Evolutionary conservation across 2,113 vertebrate genomes (phyloP).

Genomic region (Anas platyrhynchos): DNA sequence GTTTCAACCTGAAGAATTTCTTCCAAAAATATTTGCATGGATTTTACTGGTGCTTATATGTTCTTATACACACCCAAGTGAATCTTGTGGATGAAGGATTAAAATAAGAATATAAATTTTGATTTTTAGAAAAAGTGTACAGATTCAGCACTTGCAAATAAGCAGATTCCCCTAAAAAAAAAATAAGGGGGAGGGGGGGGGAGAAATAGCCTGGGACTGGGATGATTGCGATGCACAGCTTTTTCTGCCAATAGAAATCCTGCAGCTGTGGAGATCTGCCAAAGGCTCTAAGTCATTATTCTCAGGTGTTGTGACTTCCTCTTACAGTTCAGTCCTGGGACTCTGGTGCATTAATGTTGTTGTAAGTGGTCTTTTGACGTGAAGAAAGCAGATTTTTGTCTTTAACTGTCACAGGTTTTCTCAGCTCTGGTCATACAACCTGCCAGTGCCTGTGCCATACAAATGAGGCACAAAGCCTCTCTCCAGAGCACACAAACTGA

Average conservation of each 20-base stretch:
- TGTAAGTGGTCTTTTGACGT: not conserved
- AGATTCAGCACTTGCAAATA: not conserved
- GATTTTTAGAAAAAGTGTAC: not conserved
- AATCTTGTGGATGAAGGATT: not conserved
- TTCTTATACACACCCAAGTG: not conserved
- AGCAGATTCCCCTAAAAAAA: not conserved
- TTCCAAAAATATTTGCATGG: not conserved
- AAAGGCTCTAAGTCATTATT: not conserved
- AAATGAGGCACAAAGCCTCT: not conserved
- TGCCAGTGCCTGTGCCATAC: not conserved
- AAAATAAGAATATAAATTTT: not conserved
- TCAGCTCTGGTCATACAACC: not conserved
- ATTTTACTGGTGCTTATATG: not conserved
- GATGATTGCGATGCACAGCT: not conserved
- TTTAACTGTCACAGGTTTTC: not conserved
- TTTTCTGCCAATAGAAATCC: not conserved
- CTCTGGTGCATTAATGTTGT: not conserved
- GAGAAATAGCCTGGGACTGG: not conserved
- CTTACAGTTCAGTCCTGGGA: not conserved
- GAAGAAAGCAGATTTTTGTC: not conserved
- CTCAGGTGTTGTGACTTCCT: not conserved
- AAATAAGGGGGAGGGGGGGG: not conserved
- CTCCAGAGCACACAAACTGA: not conserved
- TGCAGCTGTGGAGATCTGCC: not conserved
- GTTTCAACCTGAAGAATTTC: not conserved